Evolutionary conservation across 2,888 invertebrate species (phyloP).

Genomic region (Parnassius mnemosyne): DNA sequence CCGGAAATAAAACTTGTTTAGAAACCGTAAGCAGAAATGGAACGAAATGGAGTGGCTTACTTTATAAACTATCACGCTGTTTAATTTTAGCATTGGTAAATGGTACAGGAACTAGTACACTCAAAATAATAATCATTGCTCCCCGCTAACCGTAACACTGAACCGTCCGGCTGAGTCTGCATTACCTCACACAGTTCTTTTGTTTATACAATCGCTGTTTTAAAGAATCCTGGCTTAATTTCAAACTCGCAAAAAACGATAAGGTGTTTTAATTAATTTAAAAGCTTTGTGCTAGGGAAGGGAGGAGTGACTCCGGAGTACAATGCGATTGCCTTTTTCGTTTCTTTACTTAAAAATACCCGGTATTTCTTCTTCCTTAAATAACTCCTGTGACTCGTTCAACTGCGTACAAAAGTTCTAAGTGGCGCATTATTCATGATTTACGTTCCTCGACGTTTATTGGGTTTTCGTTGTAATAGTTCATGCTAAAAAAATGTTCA

Average conservation of each 20-base stretch:
- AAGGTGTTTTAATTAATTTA: slow-evolving; percentile 70
- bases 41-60: no score
- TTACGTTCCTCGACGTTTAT: slow-evolving; percentile 8
- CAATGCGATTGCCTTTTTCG: slow-evolving; percentile 39
- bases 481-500: no score
- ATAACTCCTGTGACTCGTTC: slow-evolving; percentile 15
- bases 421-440: slow-evolving; percentile 11
- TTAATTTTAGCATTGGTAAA: no score
- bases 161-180: slow-evolving; percentile 18
- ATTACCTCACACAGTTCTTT: slow-evolving; percentile 30
- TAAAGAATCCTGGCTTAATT: slow-evolving; percentile 47
- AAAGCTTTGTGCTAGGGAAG: slow-evolving; percentile 45
- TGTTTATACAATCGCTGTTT: slow-evolving; percentile 38
- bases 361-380: slow-evolving; percentile 29
- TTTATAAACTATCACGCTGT: no score
- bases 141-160: slow-evolving; percentile 25
- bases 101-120: neutral
- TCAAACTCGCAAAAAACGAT: slow-evolving; percentile 47
- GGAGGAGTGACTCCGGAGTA: slow-evolving; percentile 38
- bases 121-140: slow-evolving; percentile 1
- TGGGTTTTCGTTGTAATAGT: slow-evolving; percentile 3
- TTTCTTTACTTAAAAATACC: slow-evolving; percentile 37
- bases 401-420: slow-evolving; percentile 13
- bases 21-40: no score
- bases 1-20: no score